Percentiles rank a stretch among this genome's conserved stretches.
Conservation (phyloP, 2,797 vertebrate species). For the Merluccius polli region DNA sequence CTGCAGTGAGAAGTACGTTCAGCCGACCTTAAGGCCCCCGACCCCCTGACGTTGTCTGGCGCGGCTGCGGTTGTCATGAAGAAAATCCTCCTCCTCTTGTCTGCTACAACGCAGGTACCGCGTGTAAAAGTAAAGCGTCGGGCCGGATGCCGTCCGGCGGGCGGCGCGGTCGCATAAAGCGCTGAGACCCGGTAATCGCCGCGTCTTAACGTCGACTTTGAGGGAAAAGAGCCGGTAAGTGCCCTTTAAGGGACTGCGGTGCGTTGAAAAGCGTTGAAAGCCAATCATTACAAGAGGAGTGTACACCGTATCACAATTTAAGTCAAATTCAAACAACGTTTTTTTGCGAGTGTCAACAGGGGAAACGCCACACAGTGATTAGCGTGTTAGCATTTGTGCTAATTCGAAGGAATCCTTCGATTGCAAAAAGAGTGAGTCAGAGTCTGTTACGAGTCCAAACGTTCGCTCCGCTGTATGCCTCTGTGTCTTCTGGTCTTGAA, state of each 20-base stretch:
- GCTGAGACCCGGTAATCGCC: background rate
- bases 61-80: background rate
- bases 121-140: too few species aligned
- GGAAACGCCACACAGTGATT: background rate
- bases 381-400: background rate
- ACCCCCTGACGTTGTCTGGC: background rate
- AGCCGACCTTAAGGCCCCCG: background rate
- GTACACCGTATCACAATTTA: background rate
- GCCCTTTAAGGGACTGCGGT: background rate
- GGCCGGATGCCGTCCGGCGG: background rate
- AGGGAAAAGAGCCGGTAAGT: background rate
- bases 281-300: background rate
- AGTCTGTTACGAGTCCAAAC: too few species aligned
- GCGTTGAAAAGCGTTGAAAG: background rate
- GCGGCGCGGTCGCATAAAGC: background rate
- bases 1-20: too few species aligned
- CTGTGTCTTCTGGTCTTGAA: background rate
- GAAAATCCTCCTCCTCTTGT: background rate
- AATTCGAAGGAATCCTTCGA: too few species aligned
- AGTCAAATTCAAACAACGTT: background rate
- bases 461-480: background rate
- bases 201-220: background rate
- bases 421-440: too few species aligned
- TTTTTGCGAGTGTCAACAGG: background rate
- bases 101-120: background rate